Conservation (phyloP, 2,888 invertebrate species). For the Chrysolina americana region DNA sequence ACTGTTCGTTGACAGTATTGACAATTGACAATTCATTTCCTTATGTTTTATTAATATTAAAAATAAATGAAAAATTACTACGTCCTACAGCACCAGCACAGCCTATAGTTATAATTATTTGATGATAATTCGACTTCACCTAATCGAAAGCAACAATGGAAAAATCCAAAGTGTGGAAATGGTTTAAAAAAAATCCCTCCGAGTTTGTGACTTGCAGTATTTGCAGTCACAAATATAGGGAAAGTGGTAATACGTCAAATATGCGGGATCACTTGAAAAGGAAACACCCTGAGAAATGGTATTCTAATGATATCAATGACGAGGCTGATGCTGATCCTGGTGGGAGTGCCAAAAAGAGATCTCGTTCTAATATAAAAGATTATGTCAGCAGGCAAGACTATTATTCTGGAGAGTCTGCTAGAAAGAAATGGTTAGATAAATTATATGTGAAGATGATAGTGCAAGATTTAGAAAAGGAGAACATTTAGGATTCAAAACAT, state of each 20-base stretch:
- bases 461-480: slow-evolving; percentile 5
- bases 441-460: slow-evolving; percentile 12
- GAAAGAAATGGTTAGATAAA: not conserved
- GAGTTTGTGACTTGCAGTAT: not conserved
- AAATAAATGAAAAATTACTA: no score
- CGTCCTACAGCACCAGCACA: no score
- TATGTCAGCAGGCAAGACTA: not conserved
- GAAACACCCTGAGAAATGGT: not conserved
- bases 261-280: slow-evolving; percentile 1
- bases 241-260: slow-evolving; percentile 12
- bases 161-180: slow-evolving; percentile 3
- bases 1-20: no score
- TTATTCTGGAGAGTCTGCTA: not conserved
- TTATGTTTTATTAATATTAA: no score
- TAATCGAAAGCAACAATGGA: not conserved
- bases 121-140: no score
- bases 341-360: not conserved
- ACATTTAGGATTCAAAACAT: not conserved
- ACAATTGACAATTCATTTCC: no score
- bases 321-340: not conserved
- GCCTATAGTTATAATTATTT: no score
- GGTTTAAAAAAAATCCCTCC: not conserved
- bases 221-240: not conserved
- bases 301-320: not conserved
- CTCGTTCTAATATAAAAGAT: not conserved